A percentile compares a stretch with the other conserved stretches of the same genome.
Evolutionary conservation across 2,113 vertebrate genomes (phyloP).

Genomic region (Phylloscopus trochilus): DNA sequence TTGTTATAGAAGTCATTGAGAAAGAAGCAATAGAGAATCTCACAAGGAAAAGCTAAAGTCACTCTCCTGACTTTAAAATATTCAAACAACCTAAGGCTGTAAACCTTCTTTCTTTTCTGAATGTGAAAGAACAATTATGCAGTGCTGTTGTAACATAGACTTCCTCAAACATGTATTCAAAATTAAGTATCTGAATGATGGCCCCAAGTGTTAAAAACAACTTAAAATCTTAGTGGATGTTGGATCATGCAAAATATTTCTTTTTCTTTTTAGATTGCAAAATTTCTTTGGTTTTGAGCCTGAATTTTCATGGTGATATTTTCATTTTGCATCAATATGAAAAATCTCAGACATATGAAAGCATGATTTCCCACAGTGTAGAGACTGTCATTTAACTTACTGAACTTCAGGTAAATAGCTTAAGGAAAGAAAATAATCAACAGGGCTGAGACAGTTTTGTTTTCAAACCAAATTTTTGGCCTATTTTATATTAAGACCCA

Average conservation of each 20-base stretch:
- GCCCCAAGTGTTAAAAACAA: background rate
- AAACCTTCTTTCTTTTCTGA: background rate
- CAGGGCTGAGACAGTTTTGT: background rate
- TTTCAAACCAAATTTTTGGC: background rate
- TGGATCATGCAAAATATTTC: background rate
- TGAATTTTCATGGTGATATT: background rate
- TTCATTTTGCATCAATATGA: background rate
- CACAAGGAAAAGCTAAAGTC: background rate
- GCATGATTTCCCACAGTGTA: background rate
- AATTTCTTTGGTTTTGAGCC: background rate
- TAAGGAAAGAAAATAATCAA: background rate
- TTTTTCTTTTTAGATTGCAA: background rate
- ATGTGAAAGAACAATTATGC: background rate
- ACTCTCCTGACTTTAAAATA: background rate
- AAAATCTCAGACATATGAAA: background rate
- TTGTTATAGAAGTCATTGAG: background rate
- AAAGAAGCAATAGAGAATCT: background rate
- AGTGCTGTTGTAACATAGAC: background rate
- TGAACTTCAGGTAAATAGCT: background rate
- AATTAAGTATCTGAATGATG: background rate
- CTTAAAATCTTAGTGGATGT: background rate
- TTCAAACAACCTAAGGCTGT: background rate
- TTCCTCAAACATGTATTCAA: background rate
- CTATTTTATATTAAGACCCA: background rate
- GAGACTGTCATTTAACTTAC: background rate